Evolutionary conservation across 1,140 invertebrate species (phyloP).

Genomic region (Aphelenchoides besseyi): DNA sequence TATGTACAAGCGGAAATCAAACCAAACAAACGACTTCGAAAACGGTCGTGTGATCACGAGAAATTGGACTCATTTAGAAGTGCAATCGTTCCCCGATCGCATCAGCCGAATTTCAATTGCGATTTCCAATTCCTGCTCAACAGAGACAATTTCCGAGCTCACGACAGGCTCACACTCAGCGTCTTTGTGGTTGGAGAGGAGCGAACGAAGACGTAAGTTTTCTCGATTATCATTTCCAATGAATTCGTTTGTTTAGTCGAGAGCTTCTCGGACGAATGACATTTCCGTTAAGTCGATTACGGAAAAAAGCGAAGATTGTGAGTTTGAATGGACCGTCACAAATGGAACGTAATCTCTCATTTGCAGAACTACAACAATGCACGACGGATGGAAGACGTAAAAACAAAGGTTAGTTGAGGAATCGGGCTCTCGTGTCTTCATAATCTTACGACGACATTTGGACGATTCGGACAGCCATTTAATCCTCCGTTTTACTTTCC

Average conservation of each 20-base stretch:
- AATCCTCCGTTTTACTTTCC: background rate
- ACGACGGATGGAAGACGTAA: background rate
- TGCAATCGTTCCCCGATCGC: background rate
- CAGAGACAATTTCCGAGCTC: background rate
- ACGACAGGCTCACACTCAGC: background rate
- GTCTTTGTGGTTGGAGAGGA: background rate
- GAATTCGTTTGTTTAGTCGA: background rate
- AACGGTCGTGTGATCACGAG: background rate
- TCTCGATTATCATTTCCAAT: background rate
- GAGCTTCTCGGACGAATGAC: conserved; percentile 4
- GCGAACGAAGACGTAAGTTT: background rate
- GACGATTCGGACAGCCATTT: background rate
- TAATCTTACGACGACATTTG: background rate
- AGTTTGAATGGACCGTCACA: background rate
- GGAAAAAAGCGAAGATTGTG: background rate
- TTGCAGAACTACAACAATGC: background rate
- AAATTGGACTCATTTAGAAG: background rate
- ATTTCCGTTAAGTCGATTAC: background rate
- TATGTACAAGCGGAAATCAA: background rate
- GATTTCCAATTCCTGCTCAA: background rate
- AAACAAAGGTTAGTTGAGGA: background rate
- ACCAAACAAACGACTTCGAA: background rate
- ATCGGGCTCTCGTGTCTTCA: no score
- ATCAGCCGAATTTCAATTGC: conserved; percentile 1
- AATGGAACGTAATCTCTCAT: background rate